These are phyloP conservation scores for Chrysomela aeneicollis DNA, from an alignment of 2,888 invertebrate species.

Conservation along the genomic window DNA sequence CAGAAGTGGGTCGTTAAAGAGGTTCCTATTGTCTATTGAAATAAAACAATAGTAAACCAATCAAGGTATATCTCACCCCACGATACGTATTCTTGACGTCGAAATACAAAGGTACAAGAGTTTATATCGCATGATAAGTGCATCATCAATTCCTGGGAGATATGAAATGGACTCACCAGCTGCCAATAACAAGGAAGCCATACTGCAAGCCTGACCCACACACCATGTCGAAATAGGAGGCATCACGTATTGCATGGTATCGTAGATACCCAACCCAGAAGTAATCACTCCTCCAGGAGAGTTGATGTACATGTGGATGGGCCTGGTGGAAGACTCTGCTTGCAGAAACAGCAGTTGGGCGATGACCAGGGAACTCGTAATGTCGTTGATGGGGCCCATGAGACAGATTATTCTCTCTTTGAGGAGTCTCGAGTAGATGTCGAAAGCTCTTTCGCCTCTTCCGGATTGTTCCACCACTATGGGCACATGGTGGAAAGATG, in stretches of 20 bases:
- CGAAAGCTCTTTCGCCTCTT: conserved; percentile 93
- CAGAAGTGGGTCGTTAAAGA: too few species aligned
- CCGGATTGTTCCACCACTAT: conserved; percentile 97
- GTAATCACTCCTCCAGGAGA: conserved; percentile 93
- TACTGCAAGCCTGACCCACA: conserved; percentile 94
- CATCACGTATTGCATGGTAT: conserved; percentile 98
- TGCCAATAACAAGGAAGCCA: conserved; percentile 91
- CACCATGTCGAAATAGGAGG: conserved; percentile 96
- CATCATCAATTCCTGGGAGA: too few species aligned
- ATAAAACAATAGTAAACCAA: too few species aligned
- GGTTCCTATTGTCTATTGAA: too few species aligned
- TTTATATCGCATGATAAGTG: neutral
- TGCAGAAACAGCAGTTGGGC: conserved; percentile 93
- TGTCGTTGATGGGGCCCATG: conserved; percentile 94
- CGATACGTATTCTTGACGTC: too few species aligned
- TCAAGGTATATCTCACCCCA: too few species aligned
- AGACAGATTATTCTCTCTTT: conserved; percentile 81
- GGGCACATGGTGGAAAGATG: conserved; percentile 70
- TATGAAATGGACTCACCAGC: conserved; percentile 68
- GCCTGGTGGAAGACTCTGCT: conserved; percentile 92
- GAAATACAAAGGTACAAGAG: too few species aligned
- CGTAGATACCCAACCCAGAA: conserved; percentile 95
- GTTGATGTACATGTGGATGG: conserved; percentile 97
- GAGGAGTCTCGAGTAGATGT: conserved; percentile 80
- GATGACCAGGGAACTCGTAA: conserved; percentile 88